phyloP scores from a whole-genome alignment of 2,888 invertebrate genomes.

The Ptilodon capucinus region DNA sequence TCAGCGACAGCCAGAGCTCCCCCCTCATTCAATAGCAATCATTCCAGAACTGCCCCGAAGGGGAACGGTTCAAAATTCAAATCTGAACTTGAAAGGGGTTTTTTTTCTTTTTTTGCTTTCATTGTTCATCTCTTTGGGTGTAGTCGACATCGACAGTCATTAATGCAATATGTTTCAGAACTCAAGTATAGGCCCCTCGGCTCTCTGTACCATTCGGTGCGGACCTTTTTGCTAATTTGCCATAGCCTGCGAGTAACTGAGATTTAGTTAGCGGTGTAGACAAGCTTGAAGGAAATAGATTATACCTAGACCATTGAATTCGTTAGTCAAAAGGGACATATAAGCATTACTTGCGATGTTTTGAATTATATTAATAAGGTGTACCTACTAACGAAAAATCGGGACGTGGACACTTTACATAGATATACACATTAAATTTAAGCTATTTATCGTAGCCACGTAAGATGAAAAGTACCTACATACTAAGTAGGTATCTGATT shows the following conservation, averaged over 20 bases:
- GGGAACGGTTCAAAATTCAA: constrained; percentile 76
- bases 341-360: no score
- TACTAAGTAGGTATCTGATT: not conserved
- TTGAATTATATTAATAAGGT: no score
- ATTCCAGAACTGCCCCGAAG: constrained; percentile 74
- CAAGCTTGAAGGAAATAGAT: not conserved
- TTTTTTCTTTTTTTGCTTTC: not conserved
- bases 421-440: no score
- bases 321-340: no score
- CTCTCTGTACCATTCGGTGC: no score
- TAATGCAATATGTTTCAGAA: not conserved
- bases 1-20: constrained; percentile 89
- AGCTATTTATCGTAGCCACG: constrained; percentile 40
- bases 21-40: constrained; percentile 88
- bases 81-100: constrained; percentile 41
- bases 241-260: no score
- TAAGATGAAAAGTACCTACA: constrained; percentile 36
- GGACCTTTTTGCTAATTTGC: no score
- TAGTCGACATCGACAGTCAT: not conserved
- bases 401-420: no score
- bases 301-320: not conserved
- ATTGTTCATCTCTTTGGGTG: not conserved
- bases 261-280: not conserved
- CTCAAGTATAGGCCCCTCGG: no score
- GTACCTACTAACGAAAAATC: no score